Evolutionary conservation across 35 echinoderm and acorn worm species (phyloP), one percentile per base, ranked within the genome.

Genomic region (Ophiothrix spiculata): DNA sequence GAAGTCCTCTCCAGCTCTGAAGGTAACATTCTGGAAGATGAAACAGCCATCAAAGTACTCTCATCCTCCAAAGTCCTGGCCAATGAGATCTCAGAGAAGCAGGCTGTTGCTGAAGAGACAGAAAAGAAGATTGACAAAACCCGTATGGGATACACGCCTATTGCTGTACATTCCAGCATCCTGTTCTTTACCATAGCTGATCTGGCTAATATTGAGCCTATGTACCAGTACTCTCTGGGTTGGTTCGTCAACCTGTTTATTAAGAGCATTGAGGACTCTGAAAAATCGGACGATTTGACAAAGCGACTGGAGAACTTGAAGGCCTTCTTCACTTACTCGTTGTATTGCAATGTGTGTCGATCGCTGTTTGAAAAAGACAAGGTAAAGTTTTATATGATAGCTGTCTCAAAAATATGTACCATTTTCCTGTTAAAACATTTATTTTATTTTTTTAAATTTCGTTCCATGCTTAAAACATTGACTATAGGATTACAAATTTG

Each of bases 361-460:
- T 98, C 95, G 23, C 89, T 98, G 4, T 97, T 97, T 93, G 95
- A 97, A 77, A 97, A 97, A 73, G 95, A 97, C 83, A 97, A 93
- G 95, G 94, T 97, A 87, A n/a, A n/a, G n/a, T n/a, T n/a, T n/a
- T n/a, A n/a, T n/a, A n/a, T n/a, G n/a, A n/a, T n/a, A n/a, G n/a
- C n/a, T n/a, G n/a, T n/a, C n/a, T n/a, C n/a, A n/a, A n/a, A n/a
- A n/a, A n/a, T n/a, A n/a, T n/a, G n/a, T n/a, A n/a, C n/a, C n/a
- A n/a, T n/a, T n/a, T n/a, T n/a, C n/a, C n/a, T n/a, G n/a, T n/a
- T n/a, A n/a, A n/a, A n/a, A n/a, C n/a, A n/a, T n/a, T n/a, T n/a
- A n/a, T n/a, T n/a, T n/a, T n/a, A n/a, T n/a, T n/a, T n/a, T n/a
- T n/a, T n/a, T n/a, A n/a, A n/a, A n/a, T n/a, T n/a, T n/a, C n/a